phyloP scores from a whole-genome alignment of 2,888 invertebrate species.

The Syrista parreyssii region DNA sequence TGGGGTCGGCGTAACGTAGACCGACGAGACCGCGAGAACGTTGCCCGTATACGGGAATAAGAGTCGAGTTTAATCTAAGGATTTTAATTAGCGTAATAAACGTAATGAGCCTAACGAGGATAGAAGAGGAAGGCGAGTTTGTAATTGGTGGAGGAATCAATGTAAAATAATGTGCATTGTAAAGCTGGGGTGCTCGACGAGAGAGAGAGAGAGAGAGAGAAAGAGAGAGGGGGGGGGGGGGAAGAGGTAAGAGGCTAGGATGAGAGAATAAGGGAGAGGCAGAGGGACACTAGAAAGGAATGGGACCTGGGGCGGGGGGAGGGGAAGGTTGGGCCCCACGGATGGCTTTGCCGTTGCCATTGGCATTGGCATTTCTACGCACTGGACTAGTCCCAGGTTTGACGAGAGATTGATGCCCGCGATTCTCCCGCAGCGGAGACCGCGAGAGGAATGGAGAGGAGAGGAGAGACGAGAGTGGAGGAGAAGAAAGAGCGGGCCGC shows the following conservation, averaged over 20 bases:
- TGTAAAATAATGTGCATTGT: background rate
- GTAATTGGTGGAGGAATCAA: background rate
- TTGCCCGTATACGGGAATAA: background rate
- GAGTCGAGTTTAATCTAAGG: background rate
- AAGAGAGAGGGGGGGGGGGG: too few relatives aligned
- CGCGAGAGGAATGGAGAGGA: background rate
- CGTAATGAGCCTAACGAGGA: constrained; percentile 19
- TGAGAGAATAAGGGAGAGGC: too few relatives aligned
- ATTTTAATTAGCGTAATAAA: background rate
- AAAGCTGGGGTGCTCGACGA: background rate
- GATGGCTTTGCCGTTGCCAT: background rate
- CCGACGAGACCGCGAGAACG: background rate
- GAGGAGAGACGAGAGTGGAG: background rate
- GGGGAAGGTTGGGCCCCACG: constrained; percentile 7
- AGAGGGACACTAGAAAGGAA: too few relatives aligned
- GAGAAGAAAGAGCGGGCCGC: background rate
- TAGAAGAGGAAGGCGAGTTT: background rate
- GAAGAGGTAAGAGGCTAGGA: too few relatives aligned
- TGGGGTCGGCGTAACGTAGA: background rate
- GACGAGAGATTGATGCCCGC: constrained; percentile 65
- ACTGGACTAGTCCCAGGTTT: constrained; percentile 58
- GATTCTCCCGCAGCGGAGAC: constrained; percentile 7
- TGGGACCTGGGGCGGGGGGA: background rate
- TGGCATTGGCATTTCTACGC: constrained; percentile 58
- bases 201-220: background rate